Conservation (phyloP, 1,140 invertebrate species). For the Listronotus bonariensis region DNA sequence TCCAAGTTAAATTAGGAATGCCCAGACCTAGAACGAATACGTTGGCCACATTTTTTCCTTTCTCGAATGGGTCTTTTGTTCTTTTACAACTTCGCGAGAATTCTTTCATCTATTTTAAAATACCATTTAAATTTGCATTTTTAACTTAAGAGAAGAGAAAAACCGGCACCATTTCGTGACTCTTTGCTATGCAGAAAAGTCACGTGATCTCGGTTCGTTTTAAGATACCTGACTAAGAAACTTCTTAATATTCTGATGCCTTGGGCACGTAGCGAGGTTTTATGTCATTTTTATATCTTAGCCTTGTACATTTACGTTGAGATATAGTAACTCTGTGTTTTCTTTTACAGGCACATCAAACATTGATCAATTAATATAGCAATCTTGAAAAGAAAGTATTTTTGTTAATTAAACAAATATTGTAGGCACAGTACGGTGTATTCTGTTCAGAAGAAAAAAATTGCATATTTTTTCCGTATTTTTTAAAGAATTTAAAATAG, state of each 20-base stretch:
- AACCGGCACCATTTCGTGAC: slow-evolving; percentile 19
- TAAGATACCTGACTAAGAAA: slow-evolving; percentile 34
- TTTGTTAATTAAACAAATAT: no score
- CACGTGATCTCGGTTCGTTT: slow-evolving; percentile 21
- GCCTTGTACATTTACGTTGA: slow-evolving; percentile 22
- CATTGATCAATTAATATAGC: background rate
- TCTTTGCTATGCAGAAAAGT: slow-evolving; percentile 22
- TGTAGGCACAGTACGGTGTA: no score
- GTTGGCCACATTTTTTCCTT: no score
- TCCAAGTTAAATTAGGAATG: no score
- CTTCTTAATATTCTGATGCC: slow-evolving; percentile 26
- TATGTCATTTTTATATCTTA: slow-evolving; percentile 31
- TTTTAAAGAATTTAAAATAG: no score
- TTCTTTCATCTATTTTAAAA: no score
- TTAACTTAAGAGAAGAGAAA: slow-evolving; percentile 19
- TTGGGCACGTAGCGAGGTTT: slow-evolving; percentile 28
- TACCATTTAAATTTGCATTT: slow-evolving; percentile 17
- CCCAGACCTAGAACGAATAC: no score
- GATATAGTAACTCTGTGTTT: slow-evolving; percentile 27
- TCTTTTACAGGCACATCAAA: slow-evolving; percentile 27
- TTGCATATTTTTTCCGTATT: no score
- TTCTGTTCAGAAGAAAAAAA: no score
- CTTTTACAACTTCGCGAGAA: no score
- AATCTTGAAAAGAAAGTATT: no score
- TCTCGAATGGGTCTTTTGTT: no score